These are phyloP conservation scores for Axea sp. DNA, from an alignment of 2,888 invertebrate genomes.

Conservation along the genomic window DNA sequence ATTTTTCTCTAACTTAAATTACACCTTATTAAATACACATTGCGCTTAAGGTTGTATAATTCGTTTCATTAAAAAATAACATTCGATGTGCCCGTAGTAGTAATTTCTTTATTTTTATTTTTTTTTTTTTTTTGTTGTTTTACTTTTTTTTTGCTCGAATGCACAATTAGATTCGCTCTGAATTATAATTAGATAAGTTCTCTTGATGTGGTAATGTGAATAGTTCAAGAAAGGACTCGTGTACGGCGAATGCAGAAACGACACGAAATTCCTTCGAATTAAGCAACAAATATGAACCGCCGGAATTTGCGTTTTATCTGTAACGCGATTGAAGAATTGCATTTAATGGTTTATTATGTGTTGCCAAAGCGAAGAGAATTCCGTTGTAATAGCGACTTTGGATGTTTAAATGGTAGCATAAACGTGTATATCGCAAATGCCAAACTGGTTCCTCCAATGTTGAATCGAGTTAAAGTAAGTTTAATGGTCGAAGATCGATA, in stretches of 20 bases:
- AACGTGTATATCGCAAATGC: conserved; percentile 52
- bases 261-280: conserved; percentile 12
- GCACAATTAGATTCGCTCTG: conserved; percentile 12
- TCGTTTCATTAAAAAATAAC: conserved; percentile 32
- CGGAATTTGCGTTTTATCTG: conserved; percentile 17
- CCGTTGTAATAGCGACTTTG: conserved; percentile 56
- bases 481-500: conserved; percentile 63
- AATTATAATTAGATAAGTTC: conserved; percentile 38
- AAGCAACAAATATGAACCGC: conserved; percentile 5
- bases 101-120: conserved; percentile 10
- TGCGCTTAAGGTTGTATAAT: conserved; percentile 43
- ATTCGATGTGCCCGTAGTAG: conserved; percentile 5
- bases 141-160: too few relatives aligned
- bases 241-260: conserved; percentile 11
- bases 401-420: conserved; percentile 56
- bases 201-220: conserved; percentile 45
- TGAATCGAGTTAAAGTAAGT: conserved; percentile 59
- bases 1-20: conserved; percentile 27
- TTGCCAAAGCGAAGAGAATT: conserved; percentile 44
- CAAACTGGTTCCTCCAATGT: conserved; percentile 63
- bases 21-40: conserved; percentile 43
- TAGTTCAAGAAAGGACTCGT: conserved; percentile 19
- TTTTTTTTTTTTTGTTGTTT: too few relatives aligned
- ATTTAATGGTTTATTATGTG: conserved; percentile 40
- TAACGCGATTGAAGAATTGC: conserved; percentile 27